A percentile compares a stretch with the other conserved stretches of the same genome.
Conservation (phyloP, 2,113 vertebrate species). For the Rhinogobius similis region DNA sequence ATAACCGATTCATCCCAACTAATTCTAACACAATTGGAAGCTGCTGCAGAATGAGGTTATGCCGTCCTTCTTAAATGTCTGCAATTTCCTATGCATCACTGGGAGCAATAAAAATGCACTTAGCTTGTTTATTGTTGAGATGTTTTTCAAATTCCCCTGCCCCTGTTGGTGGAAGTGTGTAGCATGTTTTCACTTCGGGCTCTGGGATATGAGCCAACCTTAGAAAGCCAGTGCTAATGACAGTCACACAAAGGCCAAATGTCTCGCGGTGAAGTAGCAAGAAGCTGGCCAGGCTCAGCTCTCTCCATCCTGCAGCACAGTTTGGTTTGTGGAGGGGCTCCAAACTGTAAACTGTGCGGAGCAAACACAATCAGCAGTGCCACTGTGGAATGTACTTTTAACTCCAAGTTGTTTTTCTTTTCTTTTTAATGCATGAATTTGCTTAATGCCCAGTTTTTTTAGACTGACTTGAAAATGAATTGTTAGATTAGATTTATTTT, state of each 20-base stretch:
- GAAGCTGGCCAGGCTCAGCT: conserved; percentile 50
- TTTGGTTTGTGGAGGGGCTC: conserved; percentile 45
- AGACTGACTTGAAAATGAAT: not conserved
- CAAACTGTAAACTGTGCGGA: conserved; percentile 29
- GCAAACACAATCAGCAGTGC: conserved; percentile 5
- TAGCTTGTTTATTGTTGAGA: conserved; percentile 12
- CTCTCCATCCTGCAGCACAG: conserved; percentile 42
- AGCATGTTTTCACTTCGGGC: conserved; percentile 25
- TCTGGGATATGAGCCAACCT: conserved; percentile 59
- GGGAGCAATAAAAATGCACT: not conserved
- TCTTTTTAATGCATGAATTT: not conserved
- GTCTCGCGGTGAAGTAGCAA: conserved; percentile 55
- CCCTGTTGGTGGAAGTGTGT: conserved; percentile 26
- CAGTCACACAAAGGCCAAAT: conserved; percentile 72
- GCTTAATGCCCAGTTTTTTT: not conserved
- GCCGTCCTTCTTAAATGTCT: not conserved
- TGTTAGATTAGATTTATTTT: not conserved
- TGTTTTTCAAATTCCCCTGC: conserved; percentile 14
- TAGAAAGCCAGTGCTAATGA: conserved; percentile 71
- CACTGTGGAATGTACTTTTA: conserved; percentile 1
- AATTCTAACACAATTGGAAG: not conserved
- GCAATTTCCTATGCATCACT: not conserved
- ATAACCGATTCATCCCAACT: not conserved
- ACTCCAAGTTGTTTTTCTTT: not conserved
- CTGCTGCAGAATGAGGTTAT: not conserved